These are phyloP conservation scores for Isichthys henryi DNA, from an alignment of 2,113 vertebrate genomes.

Conservation along the genomic window DNA sequence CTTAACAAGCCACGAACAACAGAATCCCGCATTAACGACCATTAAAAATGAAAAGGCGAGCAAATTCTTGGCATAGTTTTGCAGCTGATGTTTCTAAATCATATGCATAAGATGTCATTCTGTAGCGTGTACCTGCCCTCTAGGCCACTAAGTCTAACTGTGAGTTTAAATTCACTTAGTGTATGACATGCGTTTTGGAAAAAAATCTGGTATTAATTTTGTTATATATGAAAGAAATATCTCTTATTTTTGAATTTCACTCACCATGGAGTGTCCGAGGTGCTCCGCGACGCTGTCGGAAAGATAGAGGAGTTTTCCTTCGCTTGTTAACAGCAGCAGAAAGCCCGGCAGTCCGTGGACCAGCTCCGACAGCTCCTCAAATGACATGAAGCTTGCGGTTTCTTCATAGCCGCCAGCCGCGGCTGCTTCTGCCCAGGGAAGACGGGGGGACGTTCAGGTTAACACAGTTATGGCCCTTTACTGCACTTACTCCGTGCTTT, in stretches of 20 bases:
- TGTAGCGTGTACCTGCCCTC: too few relatives aligned
- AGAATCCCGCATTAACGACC: neutral
- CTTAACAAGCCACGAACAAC: constrained; percentile 39
- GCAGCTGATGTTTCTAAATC: neutral
- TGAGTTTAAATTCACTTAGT: neutral
- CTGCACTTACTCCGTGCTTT: neutral
- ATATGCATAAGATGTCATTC: neutral
- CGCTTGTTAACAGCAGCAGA: constrained; percentile 73
- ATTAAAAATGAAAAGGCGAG: neutral
- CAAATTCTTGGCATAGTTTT: neutral
- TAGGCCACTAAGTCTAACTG: too few relatives aligned
- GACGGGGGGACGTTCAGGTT: neutral
- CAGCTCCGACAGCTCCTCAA: constrained; percentile 74
- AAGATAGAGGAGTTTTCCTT: constrained; percentile 83
- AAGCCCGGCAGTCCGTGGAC: constrained; percentile 78
- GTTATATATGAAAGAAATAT: neutral
- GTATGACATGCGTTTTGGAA: neutral
- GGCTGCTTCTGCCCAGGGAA: constrained; percentile 40
- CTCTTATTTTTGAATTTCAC: neutral
- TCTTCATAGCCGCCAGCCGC: constrained; percentile 42
- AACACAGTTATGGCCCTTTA: neutral
- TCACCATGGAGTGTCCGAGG: constrained; percentile 72
- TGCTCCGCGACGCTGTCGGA: constrained; percentile 83
- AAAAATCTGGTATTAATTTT: neutral
- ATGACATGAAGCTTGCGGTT: constrained; percentile 60